Percentiles rank a stretch among this genome's conserved stretches.
Evolutionary conservation across 2,113 vertebrate species (phyloP).

Genomic region (Oreochromis tanganicae): DNA sequence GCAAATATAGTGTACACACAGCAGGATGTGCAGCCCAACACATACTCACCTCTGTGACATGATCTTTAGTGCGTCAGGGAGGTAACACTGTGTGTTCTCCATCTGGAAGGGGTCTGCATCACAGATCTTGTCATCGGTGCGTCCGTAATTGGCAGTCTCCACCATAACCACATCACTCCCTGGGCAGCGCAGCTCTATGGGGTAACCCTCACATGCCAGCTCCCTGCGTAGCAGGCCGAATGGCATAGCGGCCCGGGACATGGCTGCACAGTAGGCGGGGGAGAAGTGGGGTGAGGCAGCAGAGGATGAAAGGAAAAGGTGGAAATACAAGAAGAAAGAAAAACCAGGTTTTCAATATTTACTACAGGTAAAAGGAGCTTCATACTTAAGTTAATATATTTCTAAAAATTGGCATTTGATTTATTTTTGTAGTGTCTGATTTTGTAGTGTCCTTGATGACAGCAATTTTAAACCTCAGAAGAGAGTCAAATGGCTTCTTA

Average conservation of each 20-base stretch:
- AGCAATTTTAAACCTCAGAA: not conserved
- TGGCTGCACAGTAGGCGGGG: slow-evolving; percentile 36
- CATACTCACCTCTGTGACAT: slow-evolving; percentile 86
- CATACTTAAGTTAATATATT: not conserved
- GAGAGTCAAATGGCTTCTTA: not conserved
- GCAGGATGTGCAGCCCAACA: not conserved
- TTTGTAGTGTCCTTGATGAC: not conserved
- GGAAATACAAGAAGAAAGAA: not conserved
- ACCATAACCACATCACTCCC: slow-evolving; percentile 93
- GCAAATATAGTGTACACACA: not conserved
- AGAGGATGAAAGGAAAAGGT: not conserved
- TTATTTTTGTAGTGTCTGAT: not conserved
- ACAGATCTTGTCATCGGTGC: slow-evolving; percentile 92
- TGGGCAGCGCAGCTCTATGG: slow-evolving; percentile 90
- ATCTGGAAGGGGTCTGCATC: slow-evolving; percentile 92
- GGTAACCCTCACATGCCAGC: slow-evolving; percentile 89
- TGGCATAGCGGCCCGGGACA: slow-evolving; percentile 85
- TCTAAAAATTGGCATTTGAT: not conserved
- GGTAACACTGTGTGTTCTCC: slow-evolving; percentile 93
- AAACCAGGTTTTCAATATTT: not conserved
- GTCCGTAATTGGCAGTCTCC: slow-evolving; percentile 89
- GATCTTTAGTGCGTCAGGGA: slow-evolving; percentile 87
- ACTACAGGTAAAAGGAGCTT: not conserved
- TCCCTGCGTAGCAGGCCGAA: slow-evolving; percentile 87
- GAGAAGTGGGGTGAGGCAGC: no score